Percentiles rank a stretch among this genome's conserved stretches.
Conservation (phyloP, 92 coral and sea anemone species). For the Metridium senile region DNA sequence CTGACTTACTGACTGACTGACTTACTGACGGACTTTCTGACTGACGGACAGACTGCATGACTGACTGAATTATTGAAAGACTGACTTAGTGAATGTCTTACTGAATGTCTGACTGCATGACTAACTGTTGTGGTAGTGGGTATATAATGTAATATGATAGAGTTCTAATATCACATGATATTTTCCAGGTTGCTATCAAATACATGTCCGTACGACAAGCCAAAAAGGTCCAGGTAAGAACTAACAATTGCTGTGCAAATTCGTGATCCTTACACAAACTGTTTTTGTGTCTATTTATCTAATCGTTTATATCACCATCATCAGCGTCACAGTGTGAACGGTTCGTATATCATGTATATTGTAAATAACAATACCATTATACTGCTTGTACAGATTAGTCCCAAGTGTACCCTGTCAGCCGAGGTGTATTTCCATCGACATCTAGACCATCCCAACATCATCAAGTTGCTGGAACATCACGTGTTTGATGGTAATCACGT, state of each 20-base stretch:
- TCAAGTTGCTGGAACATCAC: slow-evolving; percentile 10
- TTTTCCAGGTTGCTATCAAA: slow-evolving; percentile 21
- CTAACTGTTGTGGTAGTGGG: no score
- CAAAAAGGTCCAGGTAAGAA: slow-evolving; percentile 9
- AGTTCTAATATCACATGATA: not conserved
- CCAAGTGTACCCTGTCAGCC: not conserved
- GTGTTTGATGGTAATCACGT: slow-evolving; percentile 15
- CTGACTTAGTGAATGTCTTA: not conserved
- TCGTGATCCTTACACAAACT: not conserved
- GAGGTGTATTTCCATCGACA: slow-evolving; percentile 25
- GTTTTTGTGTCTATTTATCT: no score
- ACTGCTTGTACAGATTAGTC: not conserved
- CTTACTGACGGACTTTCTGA: no score
- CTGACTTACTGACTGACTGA: not conserved
- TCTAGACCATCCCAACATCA: slow-evolving; percentile 14
- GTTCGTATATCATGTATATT: not conserved
- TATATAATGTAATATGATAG: no score
- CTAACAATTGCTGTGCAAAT: no score
- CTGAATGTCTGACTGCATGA: no score
- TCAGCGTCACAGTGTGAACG: not conserved
- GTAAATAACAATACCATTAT: not conserved
- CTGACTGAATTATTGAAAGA: no score
- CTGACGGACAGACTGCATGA: no score
- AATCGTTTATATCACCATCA: not conserved
- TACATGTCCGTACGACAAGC: not conserved